These are phyloP conservation scores for Drosophila lacertosa DNA, from an alignment of 1,140 invertebrate genomes.

Conservation along the genomic window DNA sequence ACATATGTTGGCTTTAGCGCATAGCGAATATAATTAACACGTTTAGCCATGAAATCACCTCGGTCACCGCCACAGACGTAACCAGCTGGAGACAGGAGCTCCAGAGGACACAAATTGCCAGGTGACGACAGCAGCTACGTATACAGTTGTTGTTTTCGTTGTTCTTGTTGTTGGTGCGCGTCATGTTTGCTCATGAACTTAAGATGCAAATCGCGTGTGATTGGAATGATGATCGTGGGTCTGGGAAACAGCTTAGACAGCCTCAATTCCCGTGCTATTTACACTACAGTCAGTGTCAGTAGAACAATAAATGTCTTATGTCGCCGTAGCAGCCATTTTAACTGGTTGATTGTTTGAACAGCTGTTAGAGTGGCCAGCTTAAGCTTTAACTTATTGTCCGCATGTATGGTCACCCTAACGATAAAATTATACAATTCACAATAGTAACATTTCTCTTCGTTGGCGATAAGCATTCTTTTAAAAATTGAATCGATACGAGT, in stretches of 20 bases:
- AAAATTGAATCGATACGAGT: slow-evolving; percentile 7
- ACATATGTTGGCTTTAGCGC: slow-evolving; percentile 51
- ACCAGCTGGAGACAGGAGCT: neutral
- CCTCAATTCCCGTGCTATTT: slow-evolving; percentile 15
- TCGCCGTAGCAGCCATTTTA: slow-evolving; percentile 35
- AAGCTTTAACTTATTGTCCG: neutral
- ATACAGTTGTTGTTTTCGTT: neutral
- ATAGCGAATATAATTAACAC: neutral
- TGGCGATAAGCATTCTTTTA: neutral
- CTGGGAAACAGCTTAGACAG: neutral
- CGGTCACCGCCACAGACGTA: slow-evolving; percentile 6
- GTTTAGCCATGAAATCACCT: slow-evolving; percentile 22
- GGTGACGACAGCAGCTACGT: slow-evolving; percentile 8
- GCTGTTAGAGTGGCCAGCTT: slow-evolving; percentile 31
- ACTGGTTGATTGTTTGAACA: slow-evolving; percentile 45
- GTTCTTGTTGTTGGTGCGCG: neutral
- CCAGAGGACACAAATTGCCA: slow-evolving; percentile 20
- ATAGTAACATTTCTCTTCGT: neutral
- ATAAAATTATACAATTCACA: neutral
- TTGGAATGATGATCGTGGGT: slow-evolving; percentile 6
- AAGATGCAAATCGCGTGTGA: neutral
- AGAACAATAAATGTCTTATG: slow-evolving; percentile 32
- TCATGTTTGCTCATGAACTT: slow-evolving; percentile 23
- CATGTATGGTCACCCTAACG: slow-evolving; percentile 13
- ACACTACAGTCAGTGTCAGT: slow-evolving; percentile 2